These are phyloP conservation scores for Leptinotarsa defecta DNA, from an alignment of 1,140 invertebrate genomes.

Conservation along the genomic window DNA sequence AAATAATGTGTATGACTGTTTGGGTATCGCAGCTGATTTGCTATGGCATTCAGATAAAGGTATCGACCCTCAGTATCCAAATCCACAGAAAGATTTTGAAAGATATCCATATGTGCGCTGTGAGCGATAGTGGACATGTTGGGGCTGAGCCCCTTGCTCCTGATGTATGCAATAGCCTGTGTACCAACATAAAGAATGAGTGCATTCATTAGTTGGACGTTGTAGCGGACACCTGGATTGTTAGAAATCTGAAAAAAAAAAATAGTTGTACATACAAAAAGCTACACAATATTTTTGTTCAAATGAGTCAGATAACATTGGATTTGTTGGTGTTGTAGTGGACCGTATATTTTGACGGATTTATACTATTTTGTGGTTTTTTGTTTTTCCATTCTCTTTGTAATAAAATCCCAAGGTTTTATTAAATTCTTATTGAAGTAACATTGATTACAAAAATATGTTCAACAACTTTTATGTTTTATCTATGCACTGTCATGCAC, in stretches of 20 bases:
- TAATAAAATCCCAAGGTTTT: too few species aligned
- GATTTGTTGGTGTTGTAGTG: too few species aligned
- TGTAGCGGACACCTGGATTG: constrained; percentile 90
- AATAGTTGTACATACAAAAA: neutral
- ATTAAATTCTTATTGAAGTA: too few species aligned
- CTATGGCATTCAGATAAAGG: constrained; percentile 96
- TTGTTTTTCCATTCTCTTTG: too few species aligned
- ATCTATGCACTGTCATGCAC: too few species aligned
- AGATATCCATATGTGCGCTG: constrained; percentile 98
- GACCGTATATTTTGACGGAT: too few species aligned
- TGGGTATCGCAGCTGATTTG: constrained; percentile 97
- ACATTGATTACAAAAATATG: too few species aligned
- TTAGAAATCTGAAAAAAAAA: constrained; percentile 58
- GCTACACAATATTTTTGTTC: too few species aligned
- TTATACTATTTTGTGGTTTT: too few species aligned
- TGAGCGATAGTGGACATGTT: constrained; percentile 96
- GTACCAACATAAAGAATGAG: constrained; percentile 97
- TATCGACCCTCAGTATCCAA: constrained; percentile 96
- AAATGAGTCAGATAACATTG: too few species aligned
- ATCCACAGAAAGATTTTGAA: constrained; percentile 97
- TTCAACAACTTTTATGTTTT: too few species aligned
- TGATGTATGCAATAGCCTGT: constrained; percentile 89
- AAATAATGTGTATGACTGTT: constrained; percentile 99
- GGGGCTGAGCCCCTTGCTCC: constrained; percentile 85
- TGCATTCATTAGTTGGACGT: constrained; percentile 95